Evolutionary conservation across 2,888 invertebrate species (phyloP), one percentile per base, ranked within the genome.

Genomic region (Drosophila meridiana): DNA sequence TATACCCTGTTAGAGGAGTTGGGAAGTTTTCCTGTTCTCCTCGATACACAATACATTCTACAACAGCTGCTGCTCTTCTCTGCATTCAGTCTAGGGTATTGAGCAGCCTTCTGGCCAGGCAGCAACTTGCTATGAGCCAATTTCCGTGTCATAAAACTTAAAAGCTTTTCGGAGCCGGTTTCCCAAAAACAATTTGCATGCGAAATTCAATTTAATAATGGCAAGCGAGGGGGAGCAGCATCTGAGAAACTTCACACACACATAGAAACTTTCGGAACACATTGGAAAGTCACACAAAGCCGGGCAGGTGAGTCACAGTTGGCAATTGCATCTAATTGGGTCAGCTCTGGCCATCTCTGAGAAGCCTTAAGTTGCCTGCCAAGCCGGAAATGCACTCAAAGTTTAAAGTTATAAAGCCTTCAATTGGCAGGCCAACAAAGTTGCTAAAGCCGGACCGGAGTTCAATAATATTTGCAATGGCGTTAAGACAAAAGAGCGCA

Each of bases 131-230:
- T 70, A 82, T 77, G 78, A 83, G 82, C 89, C 90, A 90, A 90
- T 90, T 90, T 91, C 90, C 91, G 88, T 84, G 78, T 78, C 77
- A 89, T 87, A 90, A 88, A 90, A 90, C 87, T 91, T 90, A 78
- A 91, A 91, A 91, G 91, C 90, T 88, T 91, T 87, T 79, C 59
- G 73, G 74, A 78, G 67, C 76, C 65, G 38, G 38, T 26, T 34
- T 55, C 60, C 81, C 86, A 69, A 84, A 89, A 87, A 84, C 87
- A 87, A 87, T 87, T 87, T 89, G 81, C 86, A 81, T 84, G 79
- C 76, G 63, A 84, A 87, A 89, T 89, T 87, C 81, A 87, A 87
- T 87, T 89, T 84, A 76, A 87, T 83, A 89, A 84, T 87, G 78
- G 79, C 82, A 77, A 73, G 56, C 67, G 59, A 62, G 45, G 47